Base-by-base conservation (phyloP, 2,888 invertebrate species). In the Allophyes oxyacanthae region DNA sequence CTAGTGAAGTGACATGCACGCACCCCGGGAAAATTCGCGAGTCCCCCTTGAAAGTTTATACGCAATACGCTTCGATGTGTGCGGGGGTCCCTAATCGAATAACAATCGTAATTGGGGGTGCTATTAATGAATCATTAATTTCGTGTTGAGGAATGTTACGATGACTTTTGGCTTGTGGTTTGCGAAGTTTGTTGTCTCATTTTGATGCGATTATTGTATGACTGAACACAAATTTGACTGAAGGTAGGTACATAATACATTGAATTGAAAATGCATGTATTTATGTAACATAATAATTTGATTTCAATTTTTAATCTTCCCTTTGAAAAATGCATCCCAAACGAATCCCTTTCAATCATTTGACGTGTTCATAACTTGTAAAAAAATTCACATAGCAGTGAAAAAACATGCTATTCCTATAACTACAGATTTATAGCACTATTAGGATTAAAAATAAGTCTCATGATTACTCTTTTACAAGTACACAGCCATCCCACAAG, bases 111-210 rank as follows among this genome's bases (percentile, higher is more conserved):
- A 85, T 88, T 77, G 79, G 75, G 83, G 81, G 81, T 69, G 77
- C 77, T 77, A 82, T 83, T 91, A 90, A 91, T 90, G 88, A 91
- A 84, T 90, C 86, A 91, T 92, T 92, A 90, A 91, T 89, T 81
- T 77, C 79, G 71, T 75, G 78, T 79, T 79, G 68, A 65, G 72
- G 75, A 79, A 77, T 79, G 78, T 82, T 85, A 46, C 52, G 48
- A 59, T 79, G 83, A 84, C 86, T 87, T 89, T 82, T 86, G 85
- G 83, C 85, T 72, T 66, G 63, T 5, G 56, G 64, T 60, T 61
- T 54, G 33, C 30, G 38, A 75, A 73, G 64, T 72, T 76, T 63
- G 45, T 32, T 57, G 62, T 72, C 51, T 30, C 43, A 64, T 61
- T 64, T 55, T 57, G 43, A 52, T 46, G 49, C 30, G 37, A 51